Base-by-base conservation (phyloP, 2,888 invertebrate species). In the Alloscopus bannaensis region DNA sequence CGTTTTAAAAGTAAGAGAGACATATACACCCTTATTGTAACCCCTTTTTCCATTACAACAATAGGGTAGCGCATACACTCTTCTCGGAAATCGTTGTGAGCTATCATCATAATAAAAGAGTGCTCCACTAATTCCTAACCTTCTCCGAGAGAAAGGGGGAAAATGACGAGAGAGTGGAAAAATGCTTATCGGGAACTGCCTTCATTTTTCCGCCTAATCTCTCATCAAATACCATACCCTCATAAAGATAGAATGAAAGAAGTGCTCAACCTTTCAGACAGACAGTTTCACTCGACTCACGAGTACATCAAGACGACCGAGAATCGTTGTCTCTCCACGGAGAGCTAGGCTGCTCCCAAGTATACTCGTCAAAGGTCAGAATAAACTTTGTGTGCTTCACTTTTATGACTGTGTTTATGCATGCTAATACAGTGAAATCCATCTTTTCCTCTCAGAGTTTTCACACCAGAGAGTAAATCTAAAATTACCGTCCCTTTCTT, bases 141-240 rank as follows among this genome's bases (percentile, higher is more conserved):
- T 26, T 69, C 31, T 28, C 50, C 20, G 52, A 59, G 18, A 57
- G 18, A n/a, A 59, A 31, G 36, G 59, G 42, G 47, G 55, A 72
- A 55, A 55, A 64, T 28, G 29, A 72, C 20, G 4, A 26, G 40
- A 62, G 26, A 22, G 64, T n/a, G n/a, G 50, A 28, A 70, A 62
- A 55, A 64, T 70, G 72, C 64, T 52, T 40, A 57, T 45, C 64
- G 47, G 47, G 40, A 66, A 66, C 65, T 66, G 57, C 24, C 65
- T 73, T 65, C 73, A 73, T 68, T 68, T 73, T 76, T 76, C 66
- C 68, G 55, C 69, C 68, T 68, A 75, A 75, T 75, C 75, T 68
- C 68, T 60, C 69, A 76, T 68, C 68, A 69, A 76, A 62, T 69
- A 62, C 60, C 75, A 68, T 68, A 64, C 31, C 52, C 29, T 36